Conservation (phyloP, 1,140 invertebrate species). For the Cardiocondyla obscurior region DNA sequence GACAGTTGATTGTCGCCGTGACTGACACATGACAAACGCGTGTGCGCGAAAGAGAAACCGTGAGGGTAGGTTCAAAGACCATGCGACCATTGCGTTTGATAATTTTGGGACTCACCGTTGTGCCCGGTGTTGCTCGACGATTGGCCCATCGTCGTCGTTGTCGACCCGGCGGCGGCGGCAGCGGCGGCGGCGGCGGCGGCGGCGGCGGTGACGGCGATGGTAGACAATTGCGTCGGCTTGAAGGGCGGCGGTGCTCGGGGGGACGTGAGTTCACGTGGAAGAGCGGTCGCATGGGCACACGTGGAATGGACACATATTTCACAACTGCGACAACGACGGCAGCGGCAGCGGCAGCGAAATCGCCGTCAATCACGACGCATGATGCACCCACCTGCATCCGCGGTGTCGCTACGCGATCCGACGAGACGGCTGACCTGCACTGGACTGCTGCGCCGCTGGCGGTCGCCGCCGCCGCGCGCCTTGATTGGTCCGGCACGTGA, state of each 20-base stretch:
- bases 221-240: conserved; percentile 19
- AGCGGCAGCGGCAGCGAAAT: conserved; percentile 66
- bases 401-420: conserved; percentile 67
- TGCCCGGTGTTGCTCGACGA: conserved; percentile 80
- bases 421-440: conserved; percentile 66
- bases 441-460: conserved; percentile 12
- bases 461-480: conserved; percentile 40
- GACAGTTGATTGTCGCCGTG: conserved; percentile 48
- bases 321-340: conserved; percentile 41
- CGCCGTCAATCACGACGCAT: conserved; percentile 69
- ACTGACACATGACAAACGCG: conserved; percentile 70
- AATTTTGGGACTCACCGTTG: conserved; percentile 77
- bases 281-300: conserved; percentile 70
- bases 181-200: conserved; percentile 50
- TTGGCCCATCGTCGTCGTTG: conserved; percentile 76
- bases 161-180: conserved; percentile 41
- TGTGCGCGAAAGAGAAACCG: not conserved
- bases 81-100: conserved; percentile 32
- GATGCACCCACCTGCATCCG: conserved; percentile 61
- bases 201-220: conserved; percentile 28
- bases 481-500: conserved; percentile 63
- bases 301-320: conserved; percentile 74
- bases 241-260: conserved; percentile 58
- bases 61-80: no score
- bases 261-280: conserved; percentile 71